A percentile compares a stretch with the other conserved stretches of the same genome.
Conservation (phyloP, 2,888 invertebrate genomes). For the Cephalotes varians region DNA sequence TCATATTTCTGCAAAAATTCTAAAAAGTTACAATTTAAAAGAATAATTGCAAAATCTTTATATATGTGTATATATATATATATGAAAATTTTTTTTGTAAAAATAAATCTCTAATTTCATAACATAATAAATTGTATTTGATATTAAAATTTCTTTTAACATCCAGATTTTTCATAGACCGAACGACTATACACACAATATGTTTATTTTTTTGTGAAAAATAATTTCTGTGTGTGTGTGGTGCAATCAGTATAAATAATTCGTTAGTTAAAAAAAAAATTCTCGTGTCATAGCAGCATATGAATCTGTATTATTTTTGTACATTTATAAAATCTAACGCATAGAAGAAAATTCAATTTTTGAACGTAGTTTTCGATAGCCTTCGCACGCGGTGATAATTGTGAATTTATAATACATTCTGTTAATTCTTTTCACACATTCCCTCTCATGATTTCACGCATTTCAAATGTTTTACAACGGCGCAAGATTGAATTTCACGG, state of each 20-base stretch:
- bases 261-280: neutral
- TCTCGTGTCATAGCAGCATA: neutral
- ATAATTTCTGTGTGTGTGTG: neutral
- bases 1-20: neutral
- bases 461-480: conserved; percentile 10
- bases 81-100: neutral
- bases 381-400: neutral
- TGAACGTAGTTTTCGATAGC: neutral
- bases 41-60: neutral
- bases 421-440: neutral
- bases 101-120: neutral
- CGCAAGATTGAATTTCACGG: conserved; percentile 11
- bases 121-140: neutral
- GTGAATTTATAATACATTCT: conserved; percentile 19
- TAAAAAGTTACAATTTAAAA: neutral
- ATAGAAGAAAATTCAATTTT: neutral
- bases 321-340: neutral
- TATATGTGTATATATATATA: neutral
- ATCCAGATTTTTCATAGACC: neutral
- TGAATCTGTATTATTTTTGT: neutral
- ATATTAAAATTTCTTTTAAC: neutral
- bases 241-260: neutral
- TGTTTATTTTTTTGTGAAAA: neutral
- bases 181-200: neutral
- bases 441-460: neutral